Base-by-base conservation (phyloP, 2,113 vertebrate species). In the Poicephalus gulielmi region DNA sequence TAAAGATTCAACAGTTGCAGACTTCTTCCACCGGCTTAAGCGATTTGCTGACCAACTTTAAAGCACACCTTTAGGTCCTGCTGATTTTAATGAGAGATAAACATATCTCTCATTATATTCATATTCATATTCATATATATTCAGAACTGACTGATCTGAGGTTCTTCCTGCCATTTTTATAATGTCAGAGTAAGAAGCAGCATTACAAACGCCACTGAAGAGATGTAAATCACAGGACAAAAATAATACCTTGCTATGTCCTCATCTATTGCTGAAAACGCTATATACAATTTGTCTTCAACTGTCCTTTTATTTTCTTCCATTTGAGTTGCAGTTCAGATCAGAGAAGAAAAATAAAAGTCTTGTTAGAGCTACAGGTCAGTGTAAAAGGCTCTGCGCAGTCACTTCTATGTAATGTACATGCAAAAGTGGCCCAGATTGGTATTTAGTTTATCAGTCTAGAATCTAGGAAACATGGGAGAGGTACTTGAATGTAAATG, bases 401-500 rank as follows among this genome's bases (percentile, higher is more conserved):
- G 87, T 79, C 91, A 83, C 85, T 96, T 87, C 66, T 67, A 52
- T n/a, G 70, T 74, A 52, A 33, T 52, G 19, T 76, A 95, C 71
- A 57, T 76, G 88, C 41, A 70, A 87, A 95, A 96, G 79, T 79
- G 77, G 81, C 71, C 81, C 75, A 92, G 90, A 79, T 17, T 91
- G 93, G 86, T 90, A 86, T 92, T 92, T 94, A 96, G 93, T 87
- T 96, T 97, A 97, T 97, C 95, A 2, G 86, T 77, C 74, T 89
- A 47, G 82, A 95, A 96, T 97, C 97, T 91, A 86, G 83, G 83
- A 95, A 96, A 88, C 67, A 59, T 57, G 94, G 88, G 64, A 88
- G 92, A 92, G 86, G 88, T 87, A 94, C 91, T 82, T 82, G 91
- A 96, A 96, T 95, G 83, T 94, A 97, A 96, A 97, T 96, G 79